phyloP scores from a whole-genome alignment of 2,113 vertebrate genomes.

The Actenoides hombroni region DNA sequence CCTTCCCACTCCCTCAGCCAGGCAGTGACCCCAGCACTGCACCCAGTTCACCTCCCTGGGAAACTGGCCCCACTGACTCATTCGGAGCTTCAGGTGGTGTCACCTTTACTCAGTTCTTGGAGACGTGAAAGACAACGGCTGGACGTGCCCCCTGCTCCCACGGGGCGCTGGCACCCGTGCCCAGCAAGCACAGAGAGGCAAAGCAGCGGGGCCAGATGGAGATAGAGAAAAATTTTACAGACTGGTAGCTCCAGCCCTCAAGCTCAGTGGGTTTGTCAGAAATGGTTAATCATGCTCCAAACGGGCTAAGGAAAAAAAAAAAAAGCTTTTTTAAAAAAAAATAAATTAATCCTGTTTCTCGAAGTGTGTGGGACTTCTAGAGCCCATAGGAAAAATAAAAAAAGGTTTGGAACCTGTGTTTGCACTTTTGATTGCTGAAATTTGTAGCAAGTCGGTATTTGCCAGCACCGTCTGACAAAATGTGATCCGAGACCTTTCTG shows the following conservation, averaged over 20 bases:
- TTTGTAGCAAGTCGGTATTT: not conserved
- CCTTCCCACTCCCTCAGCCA: not conserved
- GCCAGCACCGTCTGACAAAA: not conserved
- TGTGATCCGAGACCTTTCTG: not conserved
- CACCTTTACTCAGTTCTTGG: not conserved
- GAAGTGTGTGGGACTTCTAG: not conserved
- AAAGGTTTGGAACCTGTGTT: not conserved
- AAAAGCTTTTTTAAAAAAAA: too few species aligned
- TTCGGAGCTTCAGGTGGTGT: not conserved
- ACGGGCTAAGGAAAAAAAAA: not conserved
- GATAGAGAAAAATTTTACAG: not conserved
- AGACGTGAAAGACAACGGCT: not conserved
- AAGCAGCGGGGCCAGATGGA: constrained; percentile 52
- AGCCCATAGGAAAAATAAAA: not conserved
- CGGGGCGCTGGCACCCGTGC: rapidly evolving
- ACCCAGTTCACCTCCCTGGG: rapidly evolving
- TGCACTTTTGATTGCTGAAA: not conserved
- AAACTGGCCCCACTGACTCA: not conserved
- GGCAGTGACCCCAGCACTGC: not conserved
- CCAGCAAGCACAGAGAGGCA: not conserved
- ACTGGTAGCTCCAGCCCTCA: constrained; percentile 6
- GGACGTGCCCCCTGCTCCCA: rapidly evolving
- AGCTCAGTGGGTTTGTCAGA: constrained; percentile 61
- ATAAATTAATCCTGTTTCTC: not conserved
- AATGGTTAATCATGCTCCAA: constrained; percentile 54